A percentile compares a stretch with the other conserved stretches of the same genome.
Evolutionary conservation across 2,113 vertebrate species (phyloP).

Genomic region (Thamnophis sirtalis): DNA sequence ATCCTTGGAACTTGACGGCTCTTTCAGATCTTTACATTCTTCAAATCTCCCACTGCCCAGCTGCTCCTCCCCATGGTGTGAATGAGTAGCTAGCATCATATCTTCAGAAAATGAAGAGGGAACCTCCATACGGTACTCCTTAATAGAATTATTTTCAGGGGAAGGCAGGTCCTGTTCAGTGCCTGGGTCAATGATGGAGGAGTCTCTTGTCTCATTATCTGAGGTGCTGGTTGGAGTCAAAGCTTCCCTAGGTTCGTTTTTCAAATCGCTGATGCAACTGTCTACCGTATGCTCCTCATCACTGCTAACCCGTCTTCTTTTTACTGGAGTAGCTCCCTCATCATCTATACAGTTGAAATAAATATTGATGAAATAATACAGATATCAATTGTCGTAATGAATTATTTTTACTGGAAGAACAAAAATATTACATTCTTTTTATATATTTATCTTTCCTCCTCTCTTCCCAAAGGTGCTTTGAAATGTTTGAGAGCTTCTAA

Average conservation of each 20-base stretch:
- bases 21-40: slow-evolving; percentile 75
- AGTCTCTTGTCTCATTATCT: slow-evolving; percentile 96
- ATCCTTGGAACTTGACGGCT: slow-evolving; percentile 73
- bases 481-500: not conserved
- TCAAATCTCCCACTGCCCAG: slow-evolving; percentile 65
- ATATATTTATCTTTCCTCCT: not conserved
- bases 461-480: not conserved
- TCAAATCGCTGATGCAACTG: slow-evolving; percentile 72
- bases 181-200: slow-evolving; percentile 95
- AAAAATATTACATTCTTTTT: not conserved
- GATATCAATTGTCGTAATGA: not conserved
- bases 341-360: slow-evolving; percentile 72
- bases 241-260: slow-evolving; percentile 82
- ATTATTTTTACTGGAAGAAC: not conserved
- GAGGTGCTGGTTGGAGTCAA: slow-evolving; percentile 93
- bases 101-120: slow-evolving; percentile 82
- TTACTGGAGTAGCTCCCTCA: slow-evolving; percentile 92
- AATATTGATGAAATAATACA: not conserved
- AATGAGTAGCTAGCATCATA: slow-evolving; percentile 64
- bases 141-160: slow-evolving; percentile 77
- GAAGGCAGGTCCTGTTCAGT: slow-evolving; percentile 95
- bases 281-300: slow-evolving; percentile 81
- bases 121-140: slow-evolving; percentile 88
- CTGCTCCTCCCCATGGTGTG: slow-evolving; percentile 67
- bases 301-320: slow-evolving; percentile 88